A percentile compares a stretch with the other conserved stretches of the same genome.
These are phyloP conservation scores for Agrilus cyanescens DNA, from an alignment of 2,888 invertebrate species.

Conservation along the genomic window DNA sequence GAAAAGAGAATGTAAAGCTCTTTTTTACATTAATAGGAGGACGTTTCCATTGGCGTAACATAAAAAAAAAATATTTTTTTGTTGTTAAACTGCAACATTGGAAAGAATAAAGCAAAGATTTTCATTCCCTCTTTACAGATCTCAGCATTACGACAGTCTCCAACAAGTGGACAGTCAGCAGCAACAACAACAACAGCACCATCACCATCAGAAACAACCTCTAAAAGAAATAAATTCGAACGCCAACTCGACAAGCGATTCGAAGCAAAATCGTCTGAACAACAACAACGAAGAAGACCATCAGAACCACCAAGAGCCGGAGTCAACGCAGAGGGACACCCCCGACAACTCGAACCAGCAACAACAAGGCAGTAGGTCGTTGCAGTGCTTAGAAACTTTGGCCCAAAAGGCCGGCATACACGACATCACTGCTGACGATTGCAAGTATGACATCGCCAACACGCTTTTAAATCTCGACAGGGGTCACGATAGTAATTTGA, in stretches of 20 bases:
- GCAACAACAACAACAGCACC: conserved; percentile 39
- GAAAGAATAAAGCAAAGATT: neutral
- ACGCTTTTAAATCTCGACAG: conserved; percentile 52
- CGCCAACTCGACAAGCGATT: conserved; percentile 30
- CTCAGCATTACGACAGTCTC: conserved; percentile 48
- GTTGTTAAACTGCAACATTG: too few species aligned
- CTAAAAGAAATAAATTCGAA: conserved; percentile 25
- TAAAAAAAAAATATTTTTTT: too few species aligned
- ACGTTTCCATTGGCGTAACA: too few species aligned
- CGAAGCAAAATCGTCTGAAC: conserved; percentile 24
- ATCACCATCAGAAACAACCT: conserved; percentile 35
- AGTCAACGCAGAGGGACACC: conserved; percentile 29
- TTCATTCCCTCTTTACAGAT: conserved; percentile 36
- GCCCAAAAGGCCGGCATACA: conserved; percentile 56
- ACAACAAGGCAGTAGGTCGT: conserved; percentile 34
- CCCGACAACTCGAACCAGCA: conserved; percentile 12
- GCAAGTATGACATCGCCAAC: conserved; percentile 58
- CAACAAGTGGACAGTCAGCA: conserved; percentile 40
- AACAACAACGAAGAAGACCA: conserved; percentile 26
- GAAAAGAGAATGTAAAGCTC: neutral
- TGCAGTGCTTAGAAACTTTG: conserved; percentile 60
- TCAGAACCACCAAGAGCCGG: conserved; percentile 27
- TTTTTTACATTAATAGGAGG: neutral
- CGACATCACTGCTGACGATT: conserved; percentile 56
- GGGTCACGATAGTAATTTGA: conserved; percentile 29